Conservation (phyloP, 1,140 invertebrate species). For the Sminthurides bifidus region DNA sequence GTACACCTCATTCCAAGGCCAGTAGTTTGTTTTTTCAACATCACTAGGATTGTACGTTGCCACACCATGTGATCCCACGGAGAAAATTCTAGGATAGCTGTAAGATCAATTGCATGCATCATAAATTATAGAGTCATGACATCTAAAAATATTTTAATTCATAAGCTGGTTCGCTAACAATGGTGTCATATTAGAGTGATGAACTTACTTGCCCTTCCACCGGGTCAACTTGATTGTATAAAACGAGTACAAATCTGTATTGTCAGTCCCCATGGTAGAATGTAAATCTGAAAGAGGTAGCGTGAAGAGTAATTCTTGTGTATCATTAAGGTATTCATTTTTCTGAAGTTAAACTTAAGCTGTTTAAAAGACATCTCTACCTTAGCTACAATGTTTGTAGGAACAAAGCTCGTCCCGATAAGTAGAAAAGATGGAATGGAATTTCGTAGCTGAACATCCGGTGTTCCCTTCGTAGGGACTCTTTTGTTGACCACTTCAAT, state of each 20-base stretch:
- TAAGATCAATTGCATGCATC: slow-evolving; percentile 30
- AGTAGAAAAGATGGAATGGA: too few species aligned
- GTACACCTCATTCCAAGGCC: slow-evolving; percentile 72
- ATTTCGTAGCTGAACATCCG: too few species aligned
- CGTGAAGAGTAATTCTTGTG: too few species aligned
- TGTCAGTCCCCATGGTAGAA: slow-evolving; percentile 26
- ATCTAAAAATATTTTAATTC: neutral
- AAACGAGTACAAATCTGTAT: slow-evolving; percentile 28
- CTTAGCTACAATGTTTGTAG: too few species aligned
- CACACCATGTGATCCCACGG: slow-evolving; percentile 85
- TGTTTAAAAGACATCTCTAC: too few species aligned
- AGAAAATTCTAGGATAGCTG: slow-evolving; percentile 95
- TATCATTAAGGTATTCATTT: too few species aligned
- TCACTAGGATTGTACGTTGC: slow-evolving; percentile 92
- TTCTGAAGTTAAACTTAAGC: too few species aligned
- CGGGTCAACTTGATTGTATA: slow-evolving; percentile 28
- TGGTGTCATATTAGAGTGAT: neutral
- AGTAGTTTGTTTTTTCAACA: slow-evolving; percentile 91
- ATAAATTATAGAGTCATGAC: slow-evolving; percentile 4
- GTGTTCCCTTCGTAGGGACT: too few species aligned
- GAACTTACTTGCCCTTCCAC: slow-evolving; percentile 86
- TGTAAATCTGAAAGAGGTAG: too few species aligned
- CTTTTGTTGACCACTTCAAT: too few species aligned
- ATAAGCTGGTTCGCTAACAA: neutral
- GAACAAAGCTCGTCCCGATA: too few species aligned